Percentiles rank a stretch among this genome's conserved stretches.
phyloP scores from a whole-genome alignment of 2,888 invertebrate species.

The Brachyptera risi region DNA sequence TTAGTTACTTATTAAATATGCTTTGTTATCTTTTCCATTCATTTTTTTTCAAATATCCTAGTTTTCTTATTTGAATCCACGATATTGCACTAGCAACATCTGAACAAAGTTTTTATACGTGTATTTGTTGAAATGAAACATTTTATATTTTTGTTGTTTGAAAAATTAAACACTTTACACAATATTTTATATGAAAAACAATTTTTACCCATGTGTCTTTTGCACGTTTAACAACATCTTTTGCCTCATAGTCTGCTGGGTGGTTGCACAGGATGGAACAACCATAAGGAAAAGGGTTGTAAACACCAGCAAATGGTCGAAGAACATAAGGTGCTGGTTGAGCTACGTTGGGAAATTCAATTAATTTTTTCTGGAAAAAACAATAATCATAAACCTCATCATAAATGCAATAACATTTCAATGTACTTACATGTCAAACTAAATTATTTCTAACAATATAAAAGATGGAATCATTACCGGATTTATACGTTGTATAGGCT shows the following conservation, averaged over 20 bases:
- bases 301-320: slow-evolving; percentile 74
- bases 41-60: too few species aligned
- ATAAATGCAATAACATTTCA: neutral
- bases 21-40: neutral
- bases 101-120: too few species aligned
- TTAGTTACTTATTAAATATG: neutral
- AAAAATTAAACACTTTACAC: too few species aligned
- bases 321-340: slow-evolving; percentile 68
- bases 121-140: too few species aligned
- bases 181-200: too few species aligned
- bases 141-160: too few species aligned
- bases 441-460: too few species aligned
- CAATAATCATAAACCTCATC: too few species aligned
- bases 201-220: slow-evolving; percentile 65
- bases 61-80: too few species aligned
- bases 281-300: slow-evolving; percentile 74
- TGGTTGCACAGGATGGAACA: slow-evolving; percentile 84
- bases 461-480: slow-evolving; percentile 45
- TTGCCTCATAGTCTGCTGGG: slow-evolving; percentile 69
- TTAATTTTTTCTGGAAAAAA: slow-evolving; percentile 31
- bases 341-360: slow-evolving; percentile 55
- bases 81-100: too few species aligned
- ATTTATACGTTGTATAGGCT: slow-evolving; percentile 42
- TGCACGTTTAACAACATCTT: slow-evolving; percentile 64
- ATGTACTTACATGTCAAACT: too few species aligned